These are phyloP conservation scores for Brachyhypopomus occidentalis DNA, from an alignment of 2,113 vertebrate species.

Conservation along the genomic window DNA sequence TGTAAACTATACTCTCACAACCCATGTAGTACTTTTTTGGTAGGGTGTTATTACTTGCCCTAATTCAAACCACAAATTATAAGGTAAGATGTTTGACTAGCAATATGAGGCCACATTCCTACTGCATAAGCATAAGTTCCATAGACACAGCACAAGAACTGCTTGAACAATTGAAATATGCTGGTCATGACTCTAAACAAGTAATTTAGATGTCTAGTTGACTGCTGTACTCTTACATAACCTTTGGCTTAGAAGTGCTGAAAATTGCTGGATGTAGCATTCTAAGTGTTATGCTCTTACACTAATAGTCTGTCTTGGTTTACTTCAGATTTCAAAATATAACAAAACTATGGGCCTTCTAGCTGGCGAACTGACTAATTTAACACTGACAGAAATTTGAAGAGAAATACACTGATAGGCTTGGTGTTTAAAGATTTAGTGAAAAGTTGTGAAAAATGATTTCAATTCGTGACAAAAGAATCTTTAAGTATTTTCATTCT, in stretches of 20 bases:
- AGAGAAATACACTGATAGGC: neutral
- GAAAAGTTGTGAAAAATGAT: neutral
- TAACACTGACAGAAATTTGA: neutral
- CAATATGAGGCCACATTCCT: constrained; percentile 31
- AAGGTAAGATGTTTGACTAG: constrained; percentile 58
- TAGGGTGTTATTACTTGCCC: constrained; percentile 54
- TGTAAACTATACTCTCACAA: constrained; percentile 35
- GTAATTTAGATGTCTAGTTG: neutral
- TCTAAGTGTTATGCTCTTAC: neutral
- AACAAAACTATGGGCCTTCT: too few species aligned
- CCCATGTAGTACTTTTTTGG: constrained; percentile 44
- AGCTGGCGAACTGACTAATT: too few species aligned
- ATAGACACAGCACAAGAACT: neutral
- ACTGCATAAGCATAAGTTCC: neutral
- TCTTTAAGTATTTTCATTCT: too few species aligned
- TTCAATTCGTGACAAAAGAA: neutral
- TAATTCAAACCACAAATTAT: constrained; percentile 60
- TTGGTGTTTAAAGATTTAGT: neutral
- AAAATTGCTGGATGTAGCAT: neutral
- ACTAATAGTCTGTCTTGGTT: too few species aligned
- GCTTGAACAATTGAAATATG: neutral
- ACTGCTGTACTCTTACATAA: neutral
- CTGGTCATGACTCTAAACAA: neutral
- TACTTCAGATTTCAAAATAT: too few species aligned
- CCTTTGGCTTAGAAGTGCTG: neutral